Conservation (phyloP, 2,797 vertebrate genomes). For the Coilia nasus region DNA sequence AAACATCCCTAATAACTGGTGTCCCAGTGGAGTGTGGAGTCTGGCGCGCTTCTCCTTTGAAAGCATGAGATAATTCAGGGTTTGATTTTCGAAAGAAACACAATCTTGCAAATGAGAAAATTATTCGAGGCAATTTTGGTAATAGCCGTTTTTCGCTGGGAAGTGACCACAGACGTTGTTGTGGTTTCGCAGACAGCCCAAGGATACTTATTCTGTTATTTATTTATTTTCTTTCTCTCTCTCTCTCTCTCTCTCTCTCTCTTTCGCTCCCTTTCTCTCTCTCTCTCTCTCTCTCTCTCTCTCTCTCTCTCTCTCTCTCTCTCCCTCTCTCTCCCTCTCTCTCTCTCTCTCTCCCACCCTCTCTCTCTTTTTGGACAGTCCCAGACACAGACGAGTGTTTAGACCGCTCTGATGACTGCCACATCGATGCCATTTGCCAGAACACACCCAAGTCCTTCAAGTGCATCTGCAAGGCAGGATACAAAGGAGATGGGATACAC, state of each 20-base stretch:
- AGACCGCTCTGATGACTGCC: conserved; percentile 90
- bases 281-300: background rate
- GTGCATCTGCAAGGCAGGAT: conserved; percentile 96
- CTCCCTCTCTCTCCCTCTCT: too few species aligned
- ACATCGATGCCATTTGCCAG: conserved; percentile 96
- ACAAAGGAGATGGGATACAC: conserved; percentile 91
- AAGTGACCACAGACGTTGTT: conserved; percentile 25
- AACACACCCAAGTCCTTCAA: conserved; percentile 93
- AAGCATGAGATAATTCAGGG: conserved; percentile 10
- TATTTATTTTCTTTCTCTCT: background rate
- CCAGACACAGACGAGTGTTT: conserved; percentile 91
- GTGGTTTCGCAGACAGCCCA: conserved; percentile 9
- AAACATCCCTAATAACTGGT: conserved; percentile 9
- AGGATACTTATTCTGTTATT: conserved; percentile 11
- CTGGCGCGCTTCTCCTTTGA: conserved; percentile 5
- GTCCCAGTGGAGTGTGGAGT: conserved; percentile 1
- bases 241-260: background rate
- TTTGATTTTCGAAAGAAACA: conserved; percentile 23
- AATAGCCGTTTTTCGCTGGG: background rate
- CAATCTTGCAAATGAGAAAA: conserved; percentile 18
- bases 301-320: too few species aligned
- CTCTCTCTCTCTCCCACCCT: too few species aligned
- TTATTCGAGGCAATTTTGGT: conserved; percentile 21
- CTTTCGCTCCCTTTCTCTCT: background rate
- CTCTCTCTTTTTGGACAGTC: conserved; percentile 5